Evolutionary conservation across 2,888 invertebrate species (phyloP).

Genomic region (Agrilus mali): DNA sequence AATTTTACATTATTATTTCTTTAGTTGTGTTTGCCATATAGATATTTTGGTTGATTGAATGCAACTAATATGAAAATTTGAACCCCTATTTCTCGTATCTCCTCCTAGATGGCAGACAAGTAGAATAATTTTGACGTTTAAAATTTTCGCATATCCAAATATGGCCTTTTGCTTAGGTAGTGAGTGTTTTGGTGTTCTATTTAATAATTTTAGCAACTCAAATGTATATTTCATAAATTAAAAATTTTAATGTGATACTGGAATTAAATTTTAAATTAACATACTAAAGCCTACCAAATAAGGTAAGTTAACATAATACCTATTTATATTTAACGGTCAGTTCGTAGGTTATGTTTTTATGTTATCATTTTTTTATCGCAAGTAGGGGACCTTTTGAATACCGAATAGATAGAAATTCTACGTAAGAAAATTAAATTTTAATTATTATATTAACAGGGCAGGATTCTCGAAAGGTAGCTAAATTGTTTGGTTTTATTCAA

Average conservation of each 20-base stretch:
- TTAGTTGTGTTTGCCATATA: too few species aligned
- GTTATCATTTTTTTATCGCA: not conserved
- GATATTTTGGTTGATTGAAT: too few species aligned
- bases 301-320: constrained; percentile 4
- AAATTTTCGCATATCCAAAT: constrained; percentile 37
- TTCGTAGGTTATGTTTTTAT: constrained; percentile 11
- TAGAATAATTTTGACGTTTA: constrained; percentile 28
- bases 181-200: constrained; percentile 25
- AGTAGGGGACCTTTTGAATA: too few species aligned
- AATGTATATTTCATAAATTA: constrained; percentile 9
- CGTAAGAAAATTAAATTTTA: too few species aligned
- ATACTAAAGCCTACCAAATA: constrained; percentile 2
- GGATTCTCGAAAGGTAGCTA: too few species aligned
- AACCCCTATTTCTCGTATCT: too few species aligned
- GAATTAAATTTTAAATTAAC: not conserved
- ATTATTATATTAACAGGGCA: too few species aligned
- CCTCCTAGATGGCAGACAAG: constrained; percentile 7
- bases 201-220: constrained; percentile 13
- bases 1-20: too few species aligned
- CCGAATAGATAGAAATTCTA: too few species aligned
- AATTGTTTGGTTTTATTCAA: too few species aligned
- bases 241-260: constrained; percentile 11
- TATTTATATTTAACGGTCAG: not conserved
- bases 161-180: constrained; percentile 29
- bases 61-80: too few species aligned